These are phyloP conservation scores for Eucriotettix oculatus DNA, from an alignment of 2,888 invertebrate species.

Conservation along the genomic window DNA sequence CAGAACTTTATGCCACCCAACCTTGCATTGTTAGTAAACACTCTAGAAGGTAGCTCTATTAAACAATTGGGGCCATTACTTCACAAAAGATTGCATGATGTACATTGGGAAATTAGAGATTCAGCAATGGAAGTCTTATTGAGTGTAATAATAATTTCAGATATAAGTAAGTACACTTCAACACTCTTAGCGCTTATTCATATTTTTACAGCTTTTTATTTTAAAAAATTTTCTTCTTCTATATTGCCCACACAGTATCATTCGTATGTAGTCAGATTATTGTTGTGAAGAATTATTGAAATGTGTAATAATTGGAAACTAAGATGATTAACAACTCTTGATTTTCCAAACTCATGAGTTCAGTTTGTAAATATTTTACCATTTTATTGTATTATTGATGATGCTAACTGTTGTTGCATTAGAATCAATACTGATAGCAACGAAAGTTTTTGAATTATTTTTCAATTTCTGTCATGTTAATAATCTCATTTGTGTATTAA, in stretches of 20 bases:
- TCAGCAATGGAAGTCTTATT: conserved; percentile 55
- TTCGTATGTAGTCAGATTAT: too few relatives aligned
- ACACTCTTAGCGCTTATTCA: neutral
- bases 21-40: conserved; percentile 52
- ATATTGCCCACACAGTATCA: neutral
- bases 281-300: too few relatives aligned
- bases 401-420: too few relatives aligned
- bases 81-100: conserved; percentile 49
- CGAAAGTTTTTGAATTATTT: too few relatives aligned
- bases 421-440: too few relatives aligned
- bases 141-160: conserved; percentile 50
- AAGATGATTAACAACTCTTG: too few relatives aligned
- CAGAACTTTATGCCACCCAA: conserved; percentile 63
- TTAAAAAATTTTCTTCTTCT: neutral
- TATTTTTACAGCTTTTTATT: neutral
- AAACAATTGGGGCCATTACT: conserved; percentile 49
- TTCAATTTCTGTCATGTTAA: too few relatives aligned
- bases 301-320: too few relatives aligned
- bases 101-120: conserved; percentile 64
- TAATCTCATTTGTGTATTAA: too few relatives aligned
- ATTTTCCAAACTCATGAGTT: too few relatives aligned
- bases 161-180: conserved; percentile 39
- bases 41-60: conserved; percentile 41
- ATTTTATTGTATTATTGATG: too few relatives aligned
- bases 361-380: too few relatives aligned